Conservation (phyloP, 2,888 invertebrate species). For the Lycophotia porphyrea region DNA sequence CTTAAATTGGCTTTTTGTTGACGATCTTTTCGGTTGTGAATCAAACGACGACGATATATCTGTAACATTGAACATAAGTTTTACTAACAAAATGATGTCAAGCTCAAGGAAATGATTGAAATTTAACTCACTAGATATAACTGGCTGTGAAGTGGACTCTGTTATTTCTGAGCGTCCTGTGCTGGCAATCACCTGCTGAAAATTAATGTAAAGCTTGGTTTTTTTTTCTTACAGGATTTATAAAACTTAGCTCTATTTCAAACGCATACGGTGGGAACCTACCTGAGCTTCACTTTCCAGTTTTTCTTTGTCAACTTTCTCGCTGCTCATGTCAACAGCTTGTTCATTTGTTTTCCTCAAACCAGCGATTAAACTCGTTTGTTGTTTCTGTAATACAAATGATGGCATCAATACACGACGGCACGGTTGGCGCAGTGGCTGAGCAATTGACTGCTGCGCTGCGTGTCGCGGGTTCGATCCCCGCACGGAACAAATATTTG, state of each 20-base stretch:
- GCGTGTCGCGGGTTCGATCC: too few relatives aligned
- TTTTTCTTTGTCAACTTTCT: slow-evolving; percentile 92
- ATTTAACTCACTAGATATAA: slow-evolving; percentile 83
- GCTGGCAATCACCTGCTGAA: slow-evolving; percentile 78
- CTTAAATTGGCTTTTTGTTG: slow-evolving; percentile 85
- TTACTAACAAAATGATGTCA: neutral
- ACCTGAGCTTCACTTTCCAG: slow-evolving; percentile 84
- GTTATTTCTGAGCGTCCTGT: slow-evolving; percentile 85
- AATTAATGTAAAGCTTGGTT: neutral
- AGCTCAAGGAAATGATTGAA: neutral
- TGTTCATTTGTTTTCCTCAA: slow-evolving; percentile 96
- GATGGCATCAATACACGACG: neutral
- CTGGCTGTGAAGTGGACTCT: slow-evolving; percentile 86
- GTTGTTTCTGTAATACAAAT: slow-evolving; percentile 93
- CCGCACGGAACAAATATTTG: too few relatives aligned
- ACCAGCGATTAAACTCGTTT: slow-evolving; percentile 97
- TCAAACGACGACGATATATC: slow-evolving; percentile 84
- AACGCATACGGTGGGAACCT: neutral
- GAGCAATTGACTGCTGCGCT: too few relatives aligned
- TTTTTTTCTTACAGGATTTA: too few relatives aligned
- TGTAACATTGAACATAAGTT: slow-evolving; percentile 54
- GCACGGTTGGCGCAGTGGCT: too few relatives aligned
- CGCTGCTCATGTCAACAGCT: slow-evolving; percentile 89
- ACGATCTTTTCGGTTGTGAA: slow-evolving; percentile 82
- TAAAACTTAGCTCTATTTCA: neutral